A percentile compares a stretch with the other conserved stretches of the same genome.
These are phyloP conservation scores for Grammomys dolichurus DNA, from an alignment of 2,113 vertebrate species.

Conservation along the genomic window DNA sequence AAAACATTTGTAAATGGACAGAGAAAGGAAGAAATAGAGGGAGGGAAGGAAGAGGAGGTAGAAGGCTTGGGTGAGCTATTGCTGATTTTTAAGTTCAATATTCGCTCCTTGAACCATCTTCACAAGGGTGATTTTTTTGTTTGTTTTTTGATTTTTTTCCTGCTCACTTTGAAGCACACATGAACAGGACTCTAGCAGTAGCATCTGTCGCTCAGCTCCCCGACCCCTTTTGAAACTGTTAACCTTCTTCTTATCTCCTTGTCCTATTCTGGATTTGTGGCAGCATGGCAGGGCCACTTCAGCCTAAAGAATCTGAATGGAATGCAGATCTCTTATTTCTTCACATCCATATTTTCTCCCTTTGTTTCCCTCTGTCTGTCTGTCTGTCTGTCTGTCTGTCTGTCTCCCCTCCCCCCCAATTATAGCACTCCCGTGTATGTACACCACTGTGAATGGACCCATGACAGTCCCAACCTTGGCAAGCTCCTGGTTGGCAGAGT, in stretches of 20 bases:
- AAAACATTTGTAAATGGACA: background rate
- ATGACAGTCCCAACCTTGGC: background rate
- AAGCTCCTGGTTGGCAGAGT: background rate
- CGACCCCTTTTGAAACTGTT: conserved; percentile 4
- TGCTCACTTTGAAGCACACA: conserved; percentile 45
- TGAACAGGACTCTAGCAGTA: conserved; percentile 26
- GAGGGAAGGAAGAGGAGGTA: background rate
- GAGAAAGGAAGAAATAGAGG: background rate
- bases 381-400: background rate
- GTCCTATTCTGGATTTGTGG: background rate
- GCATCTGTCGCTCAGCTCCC: conserved; percentile 22
- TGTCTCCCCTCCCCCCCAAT: background rate
- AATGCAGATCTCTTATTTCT: background rate
- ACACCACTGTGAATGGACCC: background rate
- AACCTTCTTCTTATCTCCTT: background rate
- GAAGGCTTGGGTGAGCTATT: background rate
- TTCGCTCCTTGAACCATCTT: conserved; percentile 6
- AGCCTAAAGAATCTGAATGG: background rate
- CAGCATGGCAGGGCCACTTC: background rate
- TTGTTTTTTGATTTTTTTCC: background rate
- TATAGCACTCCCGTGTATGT: fast-evolving
- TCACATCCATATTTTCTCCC: background rate
- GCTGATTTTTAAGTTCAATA: background rate
- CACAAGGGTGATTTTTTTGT: background rate
- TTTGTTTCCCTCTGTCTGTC: background rate